Evolutionary conservation across 2,113 vertebrate genomes (phyloP).

Genomic region (Zapornia atra): DNA sequence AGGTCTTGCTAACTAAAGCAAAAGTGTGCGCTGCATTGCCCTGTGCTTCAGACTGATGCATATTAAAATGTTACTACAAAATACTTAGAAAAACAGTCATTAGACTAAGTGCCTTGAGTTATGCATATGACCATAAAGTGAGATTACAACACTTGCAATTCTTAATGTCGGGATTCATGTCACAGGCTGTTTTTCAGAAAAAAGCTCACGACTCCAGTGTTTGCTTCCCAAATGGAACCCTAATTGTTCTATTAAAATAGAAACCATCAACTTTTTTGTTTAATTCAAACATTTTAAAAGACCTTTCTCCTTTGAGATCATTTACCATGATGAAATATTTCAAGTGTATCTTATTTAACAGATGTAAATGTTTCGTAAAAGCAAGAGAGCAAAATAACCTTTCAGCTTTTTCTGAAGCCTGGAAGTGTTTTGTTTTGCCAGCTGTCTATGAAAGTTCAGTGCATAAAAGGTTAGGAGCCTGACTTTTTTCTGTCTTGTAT

Average conservation of each 20-base stretch:
- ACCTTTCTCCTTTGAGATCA: background rate
- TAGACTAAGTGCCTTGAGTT: background rate
- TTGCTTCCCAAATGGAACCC: background rate
- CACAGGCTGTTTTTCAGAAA: background rate
- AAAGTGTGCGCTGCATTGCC: background rate
- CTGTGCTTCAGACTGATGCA: background rate
- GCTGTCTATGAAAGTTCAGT: slow-evolving; percentile 79
- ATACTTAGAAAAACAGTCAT: background rate
- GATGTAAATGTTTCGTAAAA: slow-evolving; percentile 59
- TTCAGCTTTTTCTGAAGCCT: slow-evolving; percentile 50
- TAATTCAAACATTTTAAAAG: background rate
- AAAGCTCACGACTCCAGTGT: background rate
- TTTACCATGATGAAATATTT: slow-evolving; percentile 28
- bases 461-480: slow-evolving; percentile 79
- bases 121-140: background rate
- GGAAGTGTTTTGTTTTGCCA: slow-evolving; percentile 76
- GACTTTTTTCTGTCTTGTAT: slow-evolving; percentile 79
- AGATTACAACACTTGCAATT: background rate
- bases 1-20: background rate
- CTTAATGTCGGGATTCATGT: background rate
- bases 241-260: slow-evolving; percentile 16
- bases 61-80: background rate
- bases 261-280: background rate
- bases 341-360: slow-evolving; percentile 13
- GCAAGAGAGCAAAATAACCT: slow-evolving; percentile 57